These are phyloP conservation scores for Antennarius striatus DNA, from an alignment of 2,113 vertebrate genomes.

Conservation along the genomic window DNA sequence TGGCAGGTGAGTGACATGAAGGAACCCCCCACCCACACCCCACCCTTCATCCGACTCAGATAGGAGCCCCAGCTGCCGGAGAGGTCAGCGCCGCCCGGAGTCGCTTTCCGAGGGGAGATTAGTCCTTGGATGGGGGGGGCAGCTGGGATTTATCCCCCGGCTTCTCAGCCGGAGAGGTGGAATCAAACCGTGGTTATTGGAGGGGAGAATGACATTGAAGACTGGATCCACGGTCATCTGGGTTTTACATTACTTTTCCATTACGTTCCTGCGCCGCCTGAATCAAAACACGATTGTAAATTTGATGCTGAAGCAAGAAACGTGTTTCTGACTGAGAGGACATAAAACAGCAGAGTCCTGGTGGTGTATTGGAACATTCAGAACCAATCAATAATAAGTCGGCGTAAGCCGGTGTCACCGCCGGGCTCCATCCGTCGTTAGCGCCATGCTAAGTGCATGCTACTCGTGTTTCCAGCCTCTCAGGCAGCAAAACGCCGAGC, in stretches of 20 bases:
- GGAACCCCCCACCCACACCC: slow-evolving; percentile 21
- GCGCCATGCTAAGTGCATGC: slow-evolving; percentile 30
- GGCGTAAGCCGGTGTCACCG: neutral
- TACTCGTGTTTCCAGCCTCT: slow-evolving; percentile 28
- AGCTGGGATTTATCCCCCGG: slow-evolving; percentile 60
- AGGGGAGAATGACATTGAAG: slow-evolving; percentile 69
- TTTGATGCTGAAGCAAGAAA: slow-evolving; percentile 30
- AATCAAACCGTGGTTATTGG: slow-evolving; percentile 64
- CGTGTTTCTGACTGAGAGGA: slow-evolving; percentile 30
- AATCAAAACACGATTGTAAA: slow-evolving; percentile 44
- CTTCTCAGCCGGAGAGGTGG: slow-evolving; percentile 51
- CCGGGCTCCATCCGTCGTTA: slow-evolving; percentile 3
- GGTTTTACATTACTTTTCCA: slow-evolving; percentile 71
- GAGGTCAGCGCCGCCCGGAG: slow-evolving; percentile 58
- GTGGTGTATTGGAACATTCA: slow-evolving; percentile 25
- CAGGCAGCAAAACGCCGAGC: slow-evolving; percentile 48
- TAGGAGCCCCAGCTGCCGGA: slow-evolving; percentile 38
- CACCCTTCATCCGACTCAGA: slow-evolving; percentile 21
- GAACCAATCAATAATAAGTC: neutral
- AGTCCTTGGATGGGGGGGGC: slow-evolving; percentile 47
- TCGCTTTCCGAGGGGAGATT: slow-evolving; percentile 68
- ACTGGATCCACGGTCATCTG: slow-evolving; percentile 67
- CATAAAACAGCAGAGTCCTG: slow-evolving; percentile 35
- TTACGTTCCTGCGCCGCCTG: slow-evolving; percentile 30
- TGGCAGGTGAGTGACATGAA: slow-evolving; percentile 68